A percentile compares a stretch with the other conserved stretches of the same genome.
These are phyloP conservation scores for Ariolimax columbianus DNA, from an alignment of 2,888 invertebrate species.

Conservation along the genomic window DNA sequence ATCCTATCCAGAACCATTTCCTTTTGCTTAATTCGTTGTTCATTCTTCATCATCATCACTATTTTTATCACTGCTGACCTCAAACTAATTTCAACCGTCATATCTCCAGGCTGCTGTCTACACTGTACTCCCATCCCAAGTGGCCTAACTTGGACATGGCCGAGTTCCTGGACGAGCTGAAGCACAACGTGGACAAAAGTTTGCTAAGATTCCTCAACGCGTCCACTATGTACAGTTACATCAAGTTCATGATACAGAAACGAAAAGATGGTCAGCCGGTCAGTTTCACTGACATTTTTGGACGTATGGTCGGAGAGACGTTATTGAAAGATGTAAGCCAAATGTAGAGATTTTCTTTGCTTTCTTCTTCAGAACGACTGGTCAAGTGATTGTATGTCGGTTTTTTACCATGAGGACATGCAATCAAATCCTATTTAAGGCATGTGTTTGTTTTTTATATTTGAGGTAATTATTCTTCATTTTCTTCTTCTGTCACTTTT, in stretches of 20 bases:
- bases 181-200: slow-evolving; percentile 75
- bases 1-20: no score
- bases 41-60: no score
- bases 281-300: slow-evolving; percentile 80
- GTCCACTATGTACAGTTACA: slow-evolving; percentile 72
- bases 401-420: no score
- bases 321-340: slow-evolving; percentile 77
- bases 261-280: slow-evolving; percentile 79
- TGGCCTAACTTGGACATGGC: slow-evolving; percentile 78
- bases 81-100: no score
- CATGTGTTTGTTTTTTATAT: no score
- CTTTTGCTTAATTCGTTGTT: no score
- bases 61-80: no score
- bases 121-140: slow-evolving; percentile 79
- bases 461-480: no score
- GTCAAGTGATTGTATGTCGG: no score
- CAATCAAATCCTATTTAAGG: no score
- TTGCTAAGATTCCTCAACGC: slow-evolving; percentile 76
- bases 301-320: slow-evolving; percentile 79
- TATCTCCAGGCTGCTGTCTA: slow-evolving; percentile 78
- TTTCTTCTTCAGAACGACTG: no score
- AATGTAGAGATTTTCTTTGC: background rate
- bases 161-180: slow-evolving; percentile 71
- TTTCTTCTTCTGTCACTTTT: no score
- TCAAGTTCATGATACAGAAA: slow-evolving; percentile 76